Evolutionary conservation across 2,888 invertebrate genomes (phyloP).

Genomic region (Heliconius erato): DNA sequence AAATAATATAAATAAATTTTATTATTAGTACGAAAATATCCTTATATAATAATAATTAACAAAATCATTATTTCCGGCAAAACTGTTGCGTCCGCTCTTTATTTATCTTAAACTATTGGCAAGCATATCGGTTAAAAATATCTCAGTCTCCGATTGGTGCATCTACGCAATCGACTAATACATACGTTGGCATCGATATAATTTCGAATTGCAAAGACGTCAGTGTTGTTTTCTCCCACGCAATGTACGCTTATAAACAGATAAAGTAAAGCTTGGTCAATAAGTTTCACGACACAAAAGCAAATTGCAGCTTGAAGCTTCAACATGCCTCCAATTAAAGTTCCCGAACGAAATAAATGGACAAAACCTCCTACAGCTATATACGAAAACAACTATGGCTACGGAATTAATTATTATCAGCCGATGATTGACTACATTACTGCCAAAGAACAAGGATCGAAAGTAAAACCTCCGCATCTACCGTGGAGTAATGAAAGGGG

Average conservation of each 20-base stretch:
- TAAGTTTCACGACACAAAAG: conserved; percentile 60
- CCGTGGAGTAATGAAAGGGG: conserved; percentile 91
- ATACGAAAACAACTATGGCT: conserved; percentile 94
- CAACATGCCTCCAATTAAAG: conserved; percentile 77
- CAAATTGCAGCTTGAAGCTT: conserved; percentile 12
- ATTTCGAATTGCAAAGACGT: conserved; percentile 75
- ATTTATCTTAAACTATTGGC: conserved; percentile 70
- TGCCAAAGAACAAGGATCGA: conserved; percentile 85
- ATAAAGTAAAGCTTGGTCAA: conserved; percentile 59
- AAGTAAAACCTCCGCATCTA: conserved; percentile 87
- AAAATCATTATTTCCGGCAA: conserved; percentile 51
- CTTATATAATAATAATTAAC: conserved; percentile 5
- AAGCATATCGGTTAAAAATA: conserved; percentile 77
- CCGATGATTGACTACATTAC: conserved; percentile 95
- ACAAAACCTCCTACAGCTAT: conserved; percentile 87
- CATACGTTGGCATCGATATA: conserved; percentile 73
- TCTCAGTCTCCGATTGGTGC: conserved; percentile 74
- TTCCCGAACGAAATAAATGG: conserved; percentile 80
- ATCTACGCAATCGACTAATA: conserved; percentile 65
- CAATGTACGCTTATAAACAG: conserved; percentile 71
- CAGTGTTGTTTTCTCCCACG: conserved; percentile 65
- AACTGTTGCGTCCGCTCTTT: conserved; percentile 52
- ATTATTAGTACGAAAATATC: neutral
- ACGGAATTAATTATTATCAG: conserved; percentile 93
- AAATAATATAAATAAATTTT: too few relatives aligned